Base-by-base conservation (phyloP, 2,888 invertebrate genomes). In the Nycteola revayana region DNA sequence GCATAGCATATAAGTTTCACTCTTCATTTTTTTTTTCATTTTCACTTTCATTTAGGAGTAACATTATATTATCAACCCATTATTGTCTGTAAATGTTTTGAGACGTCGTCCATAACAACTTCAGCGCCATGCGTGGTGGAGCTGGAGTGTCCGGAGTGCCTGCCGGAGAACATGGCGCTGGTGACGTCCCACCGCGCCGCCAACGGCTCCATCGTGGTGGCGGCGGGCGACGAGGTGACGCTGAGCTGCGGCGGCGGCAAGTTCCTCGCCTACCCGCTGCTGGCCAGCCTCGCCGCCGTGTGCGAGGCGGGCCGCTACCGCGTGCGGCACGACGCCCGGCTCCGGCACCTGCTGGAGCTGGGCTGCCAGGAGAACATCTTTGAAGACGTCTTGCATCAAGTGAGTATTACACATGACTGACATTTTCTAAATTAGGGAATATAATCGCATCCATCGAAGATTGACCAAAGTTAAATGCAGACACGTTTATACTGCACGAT, bases 121-220 rank as follows among this genome's bases (percentile, higher is more conserved):
- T 2, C 51, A 70, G 74, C 67, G 33, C 53, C 60, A 28, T 89
- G 89, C 62, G 58, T 66, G 28, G 74, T 89, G 47, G 85, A 89
- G 33, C 58, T 88, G 54, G 62, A 67, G 30, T 89, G 89, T 43
- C 57, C 56, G 33, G 87, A 86, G 63, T 89, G 89, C 64, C 29
- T 85, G 36, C 88, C 89, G 25, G 88, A 87, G 45, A 63, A 82
- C 75, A 77, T 84, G 79, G 85, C 89, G 51, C 54, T 77, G 56
- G 79, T 89, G 72, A 63, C 69, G 59, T 75, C 82, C 2, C 80
- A 75, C 60, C 58, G 60, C 42, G 78, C 73, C 22, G 45, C 32
- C 36, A 49, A 53, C 49, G 68, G 74, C 36, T 14, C 47, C 17
- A 44, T 87, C 44, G 18, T 8, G 2, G 68, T 57, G 42, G 34